Evolutionary conservation across 2,888 invertebrate species (phyloP).

Genomic region (Cosmia pyralina): DNA sequence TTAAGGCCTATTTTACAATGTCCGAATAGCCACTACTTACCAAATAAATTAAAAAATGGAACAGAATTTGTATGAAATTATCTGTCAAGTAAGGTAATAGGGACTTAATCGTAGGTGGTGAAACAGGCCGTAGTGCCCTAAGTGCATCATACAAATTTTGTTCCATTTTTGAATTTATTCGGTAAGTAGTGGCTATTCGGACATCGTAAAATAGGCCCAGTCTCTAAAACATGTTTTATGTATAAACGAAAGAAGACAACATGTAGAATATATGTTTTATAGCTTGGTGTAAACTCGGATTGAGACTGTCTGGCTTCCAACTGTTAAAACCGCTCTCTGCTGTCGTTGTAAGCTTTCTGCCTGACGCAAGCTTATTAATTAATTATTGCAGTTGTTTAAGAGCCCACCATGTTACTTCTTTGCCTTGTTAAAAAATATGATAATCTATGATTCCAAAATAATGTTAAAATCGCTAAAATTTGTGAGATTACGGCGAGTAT

Average conservation of each 20-base stretch:
- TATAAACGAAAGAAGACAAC: background rate
- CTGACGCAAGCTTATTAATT: constrained; percentile 11
- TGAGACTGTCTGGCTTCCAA: background rate
- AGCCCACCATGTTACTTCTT: background rate
- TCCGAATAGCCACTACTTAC: too few relatives aligned
- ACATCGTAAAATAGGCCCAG: too few relatives aligned
- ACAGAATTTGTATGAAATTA: too few relatives aligned
- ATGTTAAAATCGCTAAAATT: background rate
- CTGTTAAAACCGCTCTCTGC: background rate
- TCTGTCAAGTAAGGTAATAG: too few relatives aligned
- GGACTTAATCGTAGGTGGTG: too few relatives aligned
- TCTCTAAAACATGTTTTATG: background rate
- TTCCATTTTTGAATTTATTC: too few relatives aligned
- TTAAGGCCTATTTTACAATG: too few relatives aligned
- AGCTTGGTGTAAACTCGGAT: background rate
- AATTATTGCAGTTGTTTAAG: constrained; percentile 30
- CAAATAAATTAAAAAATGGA: too few relatives aligned
- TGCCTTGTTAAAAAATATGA: constrained; percentile 5
- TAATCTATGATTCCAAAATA: constrained; percentile 8
- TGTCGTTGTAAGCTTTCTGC: constrained; percentile 2
- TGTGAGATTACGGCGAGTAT: too few relatives aligned
- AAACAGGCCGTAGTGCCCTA: too few relatives aligned
- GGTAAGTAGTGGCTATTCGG: too few relatives aligned
- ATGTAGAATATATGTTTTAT: background rate
- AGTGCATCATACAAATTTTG: too few relatives aligned